Conservation (phyloP, 2,113 vertebrate genomes). For the Rhinolophus sinicus region DNA sequence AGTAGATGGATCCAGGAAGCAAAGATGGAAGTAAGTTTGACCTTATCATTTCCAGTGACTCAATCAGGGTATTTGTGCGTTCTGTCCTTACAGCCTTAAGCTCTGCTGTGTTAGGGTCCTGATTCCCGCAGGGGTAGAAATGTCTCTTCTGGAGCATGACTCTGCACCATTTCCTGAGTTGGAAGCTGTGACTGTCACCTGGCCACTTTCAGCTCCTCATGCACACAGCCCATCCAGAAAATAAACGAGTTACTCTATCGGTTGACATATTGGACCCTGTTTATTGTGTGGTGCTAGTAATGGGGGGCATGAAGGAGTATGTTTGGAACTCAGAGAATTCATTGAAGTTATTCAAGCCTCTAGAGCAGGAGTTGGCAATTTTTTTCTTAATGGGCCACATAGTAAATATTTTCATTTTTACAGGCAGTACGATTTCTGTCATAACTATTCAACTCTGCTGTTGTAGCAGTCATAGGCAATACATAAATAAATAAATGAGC, state of each 20-base stretch:
- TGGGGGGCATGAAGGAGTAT: background rate
- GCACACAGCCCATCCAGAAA: background rate
- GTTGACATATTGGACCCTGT: background rate
- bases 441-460: background rate
- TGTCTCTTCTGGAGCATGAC: background rate
- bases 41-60: background rate
- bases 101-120: background rate
- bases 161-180: background rate
- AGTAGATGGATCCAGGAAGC: background rate
- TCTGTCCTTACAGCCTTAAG: background rate
- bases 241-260: background rate
- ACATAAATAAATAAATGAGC: background rate
- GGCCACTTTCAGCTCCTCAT: background rate
- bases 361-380: background rate
- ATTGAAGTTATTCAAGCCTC: background rate
- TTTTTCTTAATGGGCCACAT: background rate
- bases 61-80: background rate
- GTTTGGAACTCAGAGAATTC: background rate
- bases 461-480: background rate
- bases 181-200: background rate
- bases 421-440: background rate
- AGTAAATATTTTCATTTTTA: background rate
- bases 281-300: background rate
- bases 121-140: background rate
- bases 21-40: background rate